A percentile compares a stretch with the other conserved stretches of the same genome.
phyloP scores from a whole-genome alignment of 2,888 invertebrate species.

The Nowickia ferox region DNA sequence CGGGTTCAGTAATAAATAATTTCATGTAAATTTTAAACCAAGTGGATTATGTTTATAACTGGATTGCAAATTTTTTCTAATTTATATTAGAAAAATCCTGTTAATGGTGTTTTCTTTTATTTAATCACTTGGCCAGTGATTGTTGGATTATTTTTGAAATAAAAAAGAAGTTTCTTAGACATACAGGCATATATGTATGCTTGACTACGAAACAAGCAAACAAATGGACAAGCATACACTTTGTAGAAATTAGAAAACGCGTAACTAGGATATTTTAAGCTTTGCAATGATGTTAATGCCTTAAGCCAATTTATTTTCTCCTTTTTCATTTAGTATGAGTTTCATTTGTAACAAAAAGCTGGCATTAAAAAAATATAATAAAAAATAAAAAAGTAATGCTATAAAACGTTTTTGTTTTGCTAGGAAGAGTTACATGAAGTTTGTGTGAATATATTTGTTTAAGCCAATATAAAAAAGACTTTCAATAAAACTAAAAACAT shows the following conservation, averaged over 20 bases:
- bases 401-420: slow-evolving; percentile 51
- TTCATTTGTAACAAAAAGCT: slow-evolving; percentile 14
- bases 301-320: slow-evolving; percentile 47
- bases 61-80: too few species aligned
- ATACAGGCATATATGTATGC: too few species aligned
- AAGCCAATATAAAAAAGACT: slow-evolving; percentile 3
- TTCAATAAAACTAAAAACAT: neutral
- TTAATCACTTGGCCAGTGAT: slow-evolving; percentile 26
- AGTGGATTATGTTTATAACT: too few species aligned
- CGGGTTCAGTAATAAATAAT: too few species aligned
- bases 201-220: too few species aligned
- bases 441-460: neutral
- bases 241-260: neutral
- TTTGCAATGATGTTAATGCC: slow-evolving; percentile 51
- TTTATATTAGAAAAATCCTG: neutral
- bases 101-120: slow-evolving; percentile 26
- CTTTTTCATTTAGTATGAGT: neutral
- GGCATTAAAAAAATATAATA: slow-evolving; percentile 19
- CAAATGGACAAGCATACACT: neutral
- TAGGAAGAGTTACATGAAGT: slow-evolving; percentile 1
- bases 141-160: neutral
- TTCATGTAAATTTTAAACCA: too few species aligned
- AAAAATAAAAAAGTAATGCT: slow-evolving; percentile 30
- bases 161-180: too few species aligned
- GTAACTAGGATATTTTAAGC: slow-evolving; percentile 16